Conservation (phyloP, 2,888 invertebrate genomes). For the Pachymerium ferrugineum region DNA sequence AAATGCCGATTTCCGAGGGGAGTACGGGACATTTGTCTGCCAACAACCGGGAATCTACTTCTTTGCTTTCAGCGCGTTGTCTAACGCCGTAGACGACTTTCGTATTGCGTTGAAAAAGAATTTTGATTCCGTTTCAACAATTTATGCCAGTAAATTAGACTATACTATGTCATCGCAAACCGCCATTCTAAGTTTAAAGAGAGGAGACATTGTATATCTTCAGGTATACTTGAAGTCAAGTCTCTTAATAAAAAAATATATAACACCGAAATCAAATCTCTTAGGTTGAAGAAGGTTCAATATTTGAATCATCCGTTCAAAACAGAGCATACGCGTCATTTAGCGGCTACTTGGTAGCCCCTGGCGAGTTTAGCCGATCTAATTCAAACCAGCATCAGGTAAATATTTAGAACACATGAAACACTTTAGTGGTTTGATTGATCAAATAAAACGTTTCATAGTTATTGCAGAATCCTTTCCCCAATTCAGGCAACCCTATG, state of each 20-base stretch:
- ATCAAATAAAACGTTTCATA: neutral
- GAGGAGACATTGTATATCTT: conserved; percentile 35
- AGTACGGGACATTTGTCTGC: conserved; percentile 36
- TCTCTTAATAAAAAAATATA: neutral
- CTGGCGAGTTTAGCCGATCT: neutral
- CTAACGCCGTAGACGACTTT: conserved; percentile 34
- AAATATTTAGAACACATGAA: no score
- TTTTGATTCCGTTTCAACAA: conserved; percentile 32
- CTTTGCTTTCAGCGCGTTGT: conserved; percentile 34
- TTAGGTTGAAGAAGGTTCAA: conserved; percentile 36
- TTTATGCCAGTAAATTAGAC: conserved; percentile 35
- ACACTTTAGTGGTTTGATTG: no score
- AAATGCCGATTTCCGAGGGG: conserved; percentile 34
- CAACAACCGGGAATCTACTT: conserved; percentile 33
- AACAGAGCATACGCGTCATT: conserved; percentile 35
- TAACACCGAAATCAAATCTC: neutral
- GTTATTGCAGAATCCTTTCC: neutral
- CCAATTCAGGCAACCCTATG: neutral
- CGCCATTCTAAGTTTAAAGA: conserved; percentile 31
- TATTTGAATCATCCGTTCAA: conserved; percentile 35
- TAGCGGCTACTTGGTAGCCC: conserved; percentile 30
- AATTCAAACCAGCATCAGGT: neutral
- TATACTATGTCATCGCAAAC: conserved; percentile 35
- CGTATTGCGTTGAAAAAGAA: conserved; percentile 35
- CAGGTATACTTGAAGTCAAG: conserved; percentile 31